Evolutionary conservation across 64 coral and sea anemone genomes (phyloP).

Genomic region (Dendrophyllia cribrosa): DNA sequence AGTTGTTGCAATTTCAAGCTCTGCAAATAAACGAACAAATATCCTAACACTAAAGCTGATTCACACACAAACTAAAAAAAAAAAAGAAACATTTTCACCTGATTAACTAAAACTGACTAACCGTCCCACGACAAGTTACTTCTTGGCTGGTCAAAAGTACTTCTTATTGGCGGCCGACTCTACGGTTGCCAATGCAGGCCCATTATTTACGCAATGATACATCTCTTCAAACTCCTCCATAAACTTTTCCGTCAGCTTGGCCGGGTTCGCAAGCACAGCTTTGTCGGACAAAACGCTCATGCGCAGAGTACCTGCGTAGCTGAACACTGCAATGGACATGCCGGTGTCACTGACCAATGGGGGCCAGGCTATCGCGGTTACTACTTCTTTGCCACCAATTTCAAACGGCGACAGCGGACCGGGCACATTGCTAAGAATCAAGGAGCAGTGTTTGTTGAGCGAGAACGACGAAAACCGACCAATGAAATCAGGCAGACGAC

Average conservation of each 20-base stretch:
- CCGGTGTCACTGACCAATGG: slow-evolving; percentile 85
- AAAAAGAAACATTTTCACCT: too few relatives aligned
- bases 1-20: too few relatives aligned
- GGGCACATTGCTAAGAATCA: slow-evolving; percentile 92
- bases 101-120: background rate
- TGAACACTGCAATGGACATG: slow-evolving; percentile 87
- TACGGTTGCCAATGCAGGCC: background rate
- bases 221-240: slow-evolving; percentile 80
- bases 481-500: slow-evolving; percentile 83
- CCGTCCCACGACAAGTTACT: background rate
- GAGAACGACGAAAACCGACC: slow-evolving; percentile 84
- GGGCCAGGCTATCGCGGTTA: slow-evolving; percentile 81
- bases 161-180: background rate
- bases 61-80: too few relatives aligned
- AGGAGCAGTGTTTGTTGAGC: slow-evolving; percentile 72
- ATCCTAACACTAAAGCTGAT: too few relatives aligned
- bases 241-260: slow-evolving; percentile 74
- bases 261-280: slow-evolving; percentile 60
- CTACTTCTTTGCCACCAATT: slow-evolving; percentile 69
- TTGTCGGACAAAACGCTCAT: slow-evolving; percentile 79
- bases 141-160: background rate
- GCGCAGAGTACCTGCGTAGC: slow-evolving; percentile 82
- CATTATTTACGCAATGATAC: slow-evolving; percentile 48
- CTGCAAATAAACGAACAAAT: too few relatives aligned
- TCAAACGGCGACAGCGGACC: slow-evolving; percentile 77